Evolutionary conservation across 2,888 invertebrate species (phyloP).

Genomic region (Pristionchus fissidentatus): DNA sequence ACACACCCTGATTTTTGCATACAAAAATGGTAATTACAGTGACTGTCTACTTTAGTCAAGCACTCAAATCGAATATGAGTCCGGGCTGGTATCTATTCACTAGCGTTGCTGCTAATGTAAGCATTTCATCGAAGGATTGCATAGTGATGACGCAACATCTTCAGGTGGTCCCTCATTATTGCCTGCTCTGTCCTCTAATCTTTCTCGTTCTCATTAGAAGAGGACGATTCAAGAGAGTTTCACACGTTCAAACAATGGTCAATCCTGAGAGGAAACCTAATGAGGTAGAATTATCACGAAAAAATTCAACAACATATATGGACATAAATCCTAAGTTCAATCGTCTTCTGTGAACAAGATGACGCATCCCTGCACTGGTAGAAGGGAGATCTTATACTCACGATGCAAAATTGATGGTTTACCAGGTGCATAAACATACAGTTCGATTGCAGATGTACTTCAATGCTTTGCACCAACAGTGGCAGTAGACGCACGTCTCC

Average conservation of each 20-base stretch:
- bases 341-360: background rate
- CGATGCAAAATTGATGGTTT: background rate
- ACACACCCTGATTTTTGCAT: background rate
- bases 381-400: background rate
- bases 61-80: background rate
- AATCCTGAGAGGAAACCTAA: constrained; percentile 17
- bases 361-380: background rate
- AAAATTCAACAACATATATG: background rate
- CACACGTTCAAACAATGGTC: constrained; percentile 1
- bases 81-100: constrained; percentile 7
- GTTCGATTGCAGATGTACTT: constrained; percentile 25
- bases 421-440: no score
- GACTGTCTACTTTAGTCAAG: background rate
- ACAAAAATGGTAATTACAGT: background rate
- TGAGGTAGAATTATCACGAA: background rate
- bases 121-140: background rate
- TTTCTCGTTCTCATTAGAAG: constrained; percentile 29
- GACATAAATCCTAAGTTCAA: no score
- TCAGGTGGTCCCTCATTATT: constrained; percentile 31
- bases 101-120: background rate
- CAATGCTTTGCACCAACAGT: constrained; percentile 23
- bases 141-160: background rate
- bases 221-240: constrained; percentile 16
- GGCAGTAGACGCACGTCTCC: no score
- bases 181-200: constrained; percentile 16